phyloP scores from a whole-genome alignment of 2,113 vertebrate species.

The Procavia capensis region DNA sequence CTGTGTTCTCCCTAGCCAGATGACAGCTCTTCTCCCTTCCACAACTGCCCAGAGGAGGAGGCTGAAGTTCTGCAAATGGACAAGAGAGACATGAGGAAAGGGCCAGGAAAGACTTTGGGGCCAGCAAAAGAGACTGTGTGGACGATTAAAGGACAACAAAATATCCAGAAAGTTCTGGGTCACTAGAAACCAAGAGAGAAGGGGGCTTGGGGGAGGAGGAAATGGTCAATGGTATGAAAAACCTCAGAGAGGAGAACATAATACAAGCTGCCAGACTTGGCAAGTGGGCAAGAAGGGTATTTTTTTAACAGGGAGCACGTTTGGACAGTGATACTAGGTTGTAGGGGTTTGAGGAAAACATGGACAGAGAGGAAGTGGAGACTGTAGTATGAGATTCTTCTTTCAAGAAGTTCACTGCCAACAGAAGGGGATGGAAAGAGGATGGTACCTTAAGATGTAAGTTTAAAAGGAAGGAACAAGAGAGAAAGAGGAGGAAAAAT shows the following conservation, averaged over 20 bases:
- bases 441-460: neutral
- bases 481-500: neutral
- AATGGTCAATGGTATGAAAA: neutral
- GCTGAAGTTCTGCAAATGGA: neutral
- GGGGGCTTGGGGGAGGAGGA: neutral
- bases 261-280: neutral
- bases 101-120: neutral
- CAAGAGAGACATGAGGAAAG: neutral
- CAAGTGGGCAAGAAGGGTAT: neutral
- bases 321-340: accelerated
- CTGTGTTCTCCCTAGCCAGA: too few species aligned
- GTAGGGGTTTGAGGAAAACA: accelerated
- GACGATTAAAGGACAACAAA: neutral
- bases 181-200: neutral
- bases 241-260: neutral
- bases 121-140: neutral
- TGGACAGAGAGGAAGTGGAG: neutral
- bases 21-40: accelerated
- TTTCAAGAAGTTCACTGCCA: neutral
- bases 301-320: neutral
- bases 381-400: neutral
- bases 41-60: neutral
- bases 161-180: neutral
- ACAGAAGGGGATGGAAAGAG: neutral
- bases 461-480: neutral